These are phyloP conservation scores for Pterocles gutturalis DNA, from an alignment of 2,113 vertebrate genomes.

Conservation along the genomic window DNA sequence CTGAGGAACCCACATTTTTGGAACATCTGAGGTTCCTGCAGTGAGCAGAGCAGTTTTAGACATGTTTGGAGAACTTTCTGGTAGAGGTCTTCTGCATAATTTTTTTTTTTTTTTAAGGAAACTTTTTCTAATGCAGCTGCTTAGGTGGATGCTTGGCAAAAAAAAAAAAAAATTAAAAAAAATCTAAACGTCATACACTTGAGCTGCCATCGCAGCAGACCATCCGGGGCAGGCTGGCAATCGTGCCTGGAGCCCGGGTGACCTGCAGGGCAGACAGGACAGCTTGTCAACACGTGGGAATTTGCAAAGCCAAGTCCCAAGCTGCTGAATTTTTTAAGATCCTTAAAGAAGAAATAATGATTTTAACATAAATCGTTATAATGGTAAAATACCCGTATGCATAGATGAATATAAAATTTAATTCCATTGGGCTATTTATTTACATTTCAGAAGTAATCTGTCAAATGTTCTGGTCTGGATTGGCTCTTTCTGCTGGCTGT, in stretches of 20 bases:
- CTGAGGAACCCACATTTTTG: background rate
- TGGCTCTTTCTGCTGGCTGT: background rate
- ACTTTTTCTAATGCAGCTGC: background rate
- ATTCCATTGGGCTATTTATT: background rate
- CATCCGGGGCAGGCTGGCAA: background rate
- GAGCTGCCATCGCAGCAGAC: background rate
- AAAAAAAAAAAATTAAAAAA: too few relatives aligned
- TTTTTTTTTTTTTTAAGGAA: background rate
- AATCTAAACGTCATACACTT: background rate
- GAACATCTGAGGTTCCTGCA: background rate
- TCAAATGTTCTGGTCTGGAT: background rate
- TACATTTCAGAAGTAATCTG: background rate
- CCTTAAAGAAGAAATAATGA: background rate
- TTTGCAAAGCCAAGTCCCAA: background rate
- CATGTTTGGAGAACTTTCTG: background rate
- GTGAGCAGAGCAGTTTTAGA: background rate
- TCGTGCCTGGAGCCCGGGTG: rapidly evolving
- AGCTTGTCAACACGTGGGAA: background rate
- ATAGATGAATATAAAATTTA: background rate
- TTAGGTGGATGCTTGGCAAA: background rate
- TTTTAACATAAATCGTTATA: background rate
- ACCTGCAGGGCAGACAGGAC: background rate
- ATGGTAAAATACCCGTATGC: background rate
- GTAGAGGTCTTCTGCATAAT: background rate
- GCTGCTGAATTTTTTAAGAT: background rate